These are phyloP conservation scores for Megalonaias nervosa DNA, from an alignment of 1,140 invertebrate species.

Conservation along the genomic window DNA sequence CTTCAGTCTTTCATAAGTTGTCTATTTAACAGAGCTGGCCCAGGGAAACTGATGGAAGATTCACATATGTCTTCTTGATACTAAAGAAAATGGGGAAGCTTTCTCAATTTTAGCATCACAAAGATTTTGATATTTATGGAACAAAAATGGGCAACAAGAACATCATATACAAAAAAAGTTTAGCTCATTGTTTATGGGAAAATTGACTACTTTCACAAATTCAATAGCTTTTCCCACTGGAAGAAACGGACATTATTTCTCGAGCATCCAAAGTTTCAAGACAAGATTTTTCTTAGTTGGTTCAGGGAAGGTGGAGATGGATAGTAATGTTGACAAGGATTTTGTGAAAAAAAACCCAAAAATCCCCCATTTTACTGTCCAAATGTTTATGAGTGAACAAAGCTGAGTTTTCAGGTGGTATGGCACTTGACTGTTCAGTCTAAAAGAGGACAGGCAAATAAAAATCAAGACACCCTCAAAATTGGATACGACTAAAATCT, in stretches of 20 bases:
- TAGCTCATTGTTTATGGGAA: slow-evolving; percentile 11
- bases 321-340: neutral
- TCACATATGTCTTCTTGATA: slow-evolving; percentile 2
- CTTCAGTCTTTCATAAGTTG: slow-evolving; percentile 16
- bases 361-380: neutral
- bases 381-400: neutral
- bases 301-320: neutral
- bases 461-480: slow-evolving; percentile 1
- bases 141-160: neutral
- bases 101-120: slow-evolving; percentile 27
- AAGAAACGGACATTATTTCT: slow-evolving; percentile 4
- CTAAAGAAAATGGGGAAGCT: slow-evolving; percentile 13
- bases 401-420: slow-evolving; percentile 8
- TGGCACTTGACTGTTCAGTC: neutral
- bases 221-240: slow-evolving; percentile 8
- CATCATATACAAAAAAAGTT: slow-evolving; percentile 13
- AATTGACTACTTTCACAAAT: slow-evolving; percentile 26
- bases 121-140: slow-evolving; percentile 2
- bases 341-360: neutral
- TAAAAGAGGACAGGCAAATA: neutral
- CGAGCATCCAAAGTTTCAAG: slow-evolving; percentile 5
- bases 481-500: slow-evolving; percentile 23
- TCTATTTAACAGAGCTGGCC: slow-evolving; percentile 12
- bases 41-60: slow-evolving; percentile 4
- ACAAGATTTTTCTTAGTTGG: neutral